Conservation (phyloP, 2,888 invertebrate genomes). For the Coremacera marginata region DNA sequence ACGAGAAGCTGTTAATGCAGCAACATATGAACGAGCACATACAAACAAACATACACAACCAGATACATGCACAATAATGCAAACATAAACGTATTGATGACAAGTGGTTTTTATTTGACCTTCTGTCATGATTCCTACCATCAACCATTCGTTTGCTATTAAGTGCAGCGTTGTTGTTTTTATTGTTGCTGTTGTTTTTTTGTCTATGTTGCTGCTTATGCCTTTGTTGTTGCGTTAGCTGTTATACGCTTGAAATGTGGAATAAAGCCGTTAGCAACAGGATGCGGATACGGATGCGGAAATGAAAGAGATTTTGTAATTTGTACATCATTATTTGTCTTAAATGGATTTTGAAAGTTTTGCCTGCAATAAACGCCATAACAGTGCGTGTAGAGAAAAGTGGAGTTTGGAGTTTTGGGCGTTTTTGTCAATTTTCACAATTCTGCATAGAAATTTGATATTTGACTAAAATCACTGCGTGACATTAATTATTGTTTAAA, state of each 20-base stretch:
- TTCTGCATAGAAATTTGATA: no score
- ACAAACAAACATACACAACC: neutral
- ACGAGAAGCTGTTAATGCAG: no score
- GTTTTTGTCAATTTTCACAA: no score
- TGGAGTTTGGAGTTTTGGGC: no score
- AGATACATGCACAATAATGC: neutral
- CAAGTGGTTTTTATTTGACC: slow-evolving; percentile 18
- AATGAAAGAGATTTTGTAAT: slow-evolving; percentile 25
- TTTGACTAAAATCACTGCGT: no score
- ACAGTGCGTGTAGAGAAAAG: no score
- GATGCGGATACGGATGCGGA: slow-evolving; percentile 3
- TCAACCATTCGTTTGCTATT: neutral
- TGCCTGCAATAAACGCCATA: neutral
- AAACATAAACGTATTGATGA: slow-evolving; percentile 15
- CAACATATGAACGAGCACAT: neutral
- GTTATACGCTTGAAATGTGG: neutral
- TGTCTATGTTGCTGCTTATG: no score
- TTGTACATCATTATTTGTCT: neutral
- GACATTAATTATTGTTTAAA: no score
- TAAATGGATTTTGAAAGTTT: slow-evolving; percentile 1
- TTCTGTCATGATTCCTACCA: slow-evolving; percentile 15
- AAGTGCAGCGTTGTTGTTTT: neutral
- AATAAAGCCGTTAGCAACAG: neutral
- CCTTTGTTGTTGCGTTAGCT: neutral
- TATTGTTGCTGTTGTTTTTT: no score